A percentile compares a stretch with the other conserved stretches of the same genome.
Evolutionary conservation across 2,113 vertebrate species (phyloP).

Genomic region (Beaufortia kweichowensis): DNA sequence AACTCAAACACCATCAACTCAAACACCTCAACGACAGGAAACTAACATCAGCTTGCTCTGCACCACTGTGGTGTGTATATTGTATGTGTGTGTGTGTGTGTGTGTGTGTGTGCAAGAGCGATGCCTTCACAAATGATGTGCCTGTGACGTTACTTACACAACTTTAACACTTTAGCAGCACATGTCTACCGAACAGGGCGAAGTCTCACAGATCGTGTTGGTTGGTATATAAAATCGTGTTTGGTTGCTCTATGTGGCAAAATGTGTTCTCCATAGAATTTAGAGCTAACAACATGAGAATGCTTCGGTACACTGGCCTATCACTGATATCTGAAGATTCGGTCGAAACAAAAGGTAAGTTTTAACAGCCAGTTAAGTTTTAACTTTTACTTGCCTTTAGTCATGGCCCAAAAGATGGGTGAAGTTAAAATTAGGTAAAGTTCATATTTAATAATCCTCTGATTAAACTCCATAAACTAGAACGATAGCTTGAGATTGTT

Average conservation of each 20-base stretch:
- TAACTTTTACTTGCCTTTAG: not conserved
- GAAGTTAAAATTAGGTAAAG: not conserved
- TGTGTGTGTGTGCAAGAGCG: constrained; percentile 8
- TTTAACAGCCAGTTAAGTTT: not conserved
- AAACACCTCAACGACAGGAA: constrained; percentile 77
- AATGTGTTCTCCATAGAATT: constrained; percentile 14
- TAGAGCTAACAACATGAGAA: not conserved
- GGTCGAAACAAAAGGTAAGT: constrained; percentile 22
- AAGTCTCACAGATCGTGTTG: not conserved
- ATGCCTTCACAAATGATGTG: constrained; percentile 22
- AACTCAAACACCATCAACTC: constrained; percentile 64
- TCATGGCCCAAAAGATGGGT: not conserved
- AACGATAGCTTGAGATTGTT: not conserved
- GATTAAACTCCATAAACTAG: not conserved
- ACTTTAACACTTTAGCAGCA: not conserved
- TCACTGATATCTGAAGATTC: constrained; percentile 14
- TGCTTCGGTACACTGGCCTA: not conserved
- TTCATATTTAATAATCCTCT: too few relatives aligned
- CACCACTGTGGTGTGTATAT: constrained; percentile 36
- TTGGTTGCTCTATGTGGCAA: not conserved
- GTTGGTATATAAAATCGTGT: not conserved
- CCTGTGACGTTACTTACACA: constrained; percentile 19
- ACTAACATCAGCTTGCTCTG: constrained; percentile 60
- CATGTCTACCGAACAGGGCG: not conserved
- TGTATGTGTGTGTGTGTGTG: not conserved